These are phyloP conservation scores for Macaria notata DNA, from an alignment of 2,888 invertebrate species.

Conservation along the genomic window DNA sequence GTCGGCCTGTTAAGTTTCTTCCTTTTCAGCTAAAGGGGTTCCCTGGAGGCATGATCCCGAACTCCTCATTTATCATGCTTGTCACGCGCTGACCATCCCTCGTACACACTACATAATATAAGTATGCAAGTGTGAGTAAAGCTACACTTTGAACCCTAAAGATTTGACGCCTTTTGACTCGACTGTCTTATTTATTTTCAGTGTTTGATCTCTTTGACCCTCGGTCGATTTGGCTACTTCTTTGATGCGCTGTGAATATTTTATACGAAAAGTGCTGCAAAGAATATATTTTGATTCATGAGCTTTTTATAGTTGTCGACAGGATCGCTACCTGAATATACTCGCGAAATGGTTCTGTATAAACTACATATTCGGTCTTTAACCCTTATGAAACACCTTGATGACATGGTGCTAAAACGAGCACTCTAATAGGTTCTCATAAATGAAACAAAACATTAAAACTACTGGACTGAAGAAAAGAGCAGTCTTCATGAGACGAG, in stretches of 20 bases:
- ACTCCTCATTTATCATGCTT: slow-evolving; percentile 79
- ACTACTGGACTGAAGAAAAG: no score
- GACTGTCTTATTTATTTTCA: slow-evolving; percentile 21
- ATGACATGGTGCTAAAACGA: no score
- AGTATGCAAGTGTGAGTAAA: slow-evolving; percentile 47
- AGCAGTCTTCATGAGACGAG: no score
- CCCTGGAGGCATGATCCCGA: slow-evolving; percentile 77
- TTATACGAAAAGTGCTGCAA: not conserved
- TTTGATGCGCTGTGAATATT: slow-evolving; percentile 18
- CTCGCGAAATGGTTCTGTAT: no score
- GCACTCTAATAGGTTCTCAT: no score
- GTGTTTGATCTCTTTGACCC: slow-evolving; percentile 17
- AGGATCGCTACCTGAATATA: no score
- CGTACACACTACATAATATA: slow-evolving; percentile 60
- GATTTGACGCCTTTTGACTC: slow-evolving; percentile 26
- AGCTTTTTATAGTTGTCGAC: no score
- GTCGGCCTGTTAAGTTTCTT: slow-evolving; percentile 57
- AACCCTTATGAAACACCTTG: no score
- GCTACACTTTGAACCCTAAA: slow-evolving; percentile 43
- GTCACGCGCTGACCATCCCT: slow-evolving; percentile 81
- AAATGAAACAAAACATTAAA: no score
- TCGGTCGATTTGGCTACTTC: slow-evolving; percentile 14
- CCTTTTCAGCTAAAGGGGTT: slow-evolving; percentile 65
- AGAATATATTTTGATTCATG: no score
- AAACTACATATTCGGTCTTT: no score